phyloP scores from a whole-genome alignment of 2,113 vertebrate species.

The Oostethus manadensis region DNA sequence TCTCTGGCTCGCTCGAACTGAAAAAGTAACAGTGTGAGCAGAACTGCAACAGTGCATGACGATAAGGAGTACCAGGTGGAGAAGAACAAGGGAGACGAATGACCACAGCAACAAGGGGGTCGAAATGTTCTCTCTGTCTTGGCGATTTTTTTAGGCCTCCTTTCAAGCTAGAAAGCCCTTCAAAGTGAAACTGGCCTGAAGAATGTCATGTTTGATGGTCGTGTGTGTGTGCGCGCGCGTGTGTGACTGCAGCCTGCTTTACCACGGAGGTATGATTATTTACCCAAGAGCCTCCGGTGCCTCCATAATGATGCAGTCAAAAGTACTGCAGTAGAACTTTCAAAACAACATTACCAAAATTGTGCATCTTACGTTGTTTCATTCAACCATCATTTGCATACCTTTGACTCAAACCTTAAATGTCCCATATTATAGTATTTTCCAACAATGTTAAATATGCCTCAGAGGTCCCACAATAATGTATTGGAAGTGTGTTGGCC shows the following conservation, averaged over 20 bases:
- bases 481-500: too few relatives aligned
- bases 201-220: conserved; percentile 61
- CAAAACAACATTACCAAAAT: too few relatives aligned
- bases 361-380: too few relatives aligned
- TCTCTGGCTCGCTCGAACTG: conserved; percentile 57
- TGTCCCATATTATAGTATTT: too few relatives aligned
- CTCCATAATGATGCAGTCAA: conserved; percentile 23
- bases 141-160: conserved; percentile 24
- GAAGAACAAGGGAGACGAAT: conserved; percentile 22
- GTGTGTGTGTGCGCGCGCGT: conserved; percentile 39
- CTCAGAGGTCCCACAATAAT: too few relatives aligned
- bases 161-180: conserved; percentile 42
- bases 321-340: not conserved
- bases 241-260: conserved; percentile 31
- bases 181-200: conserved; percentile 57
- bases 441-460: too few relatives aligned
- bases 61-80: conserved; percentile 20
- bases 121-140: conserved; percentile 24
- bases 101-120: conserved; percentile 14
- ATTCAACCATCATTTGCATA: too few relatives aligned
- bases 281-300: conserved; percentile 27
- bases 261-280: conserved; percentile 51
- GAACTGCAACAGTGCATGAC: conserved; percentile 1
- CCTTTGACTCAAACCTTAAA: too few relatives aligned
- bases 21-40: conserved; percentile 29